Base-by-base conservation (phyloP, 2,797 vertebrate species). In the Anas bernieri region DNA sequence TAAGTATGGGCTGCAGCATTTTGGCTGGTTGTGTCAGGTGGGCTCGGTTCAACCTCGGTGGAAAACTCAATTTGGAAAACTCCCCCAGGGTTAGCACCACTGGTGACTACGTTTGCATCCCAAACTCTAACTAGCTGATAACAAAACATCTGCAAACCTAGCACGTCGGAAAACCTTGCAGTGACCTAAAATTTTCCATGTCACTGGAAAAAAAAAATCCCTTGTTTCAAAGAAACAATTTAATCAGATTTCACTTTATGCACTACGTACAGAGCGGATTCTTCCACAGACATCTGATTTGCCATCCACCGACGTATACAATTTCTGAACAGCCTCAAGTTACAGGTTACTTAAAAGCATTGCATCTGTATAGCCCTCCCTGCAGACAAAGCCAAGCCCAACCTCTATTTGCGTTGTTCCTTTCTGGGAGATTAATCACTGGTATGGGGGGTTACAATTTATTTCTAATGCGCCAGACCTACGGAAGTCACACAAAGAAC, bases 401-500 rank as follows among this genome's bases (percentile, higher is more conserved):
- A 83, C 87, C 80, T 96, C 80, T 94, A 87, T 35, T 68, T 69
- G 43, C 11, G 68, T 11, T 70, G 73, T 86, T 83, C 92, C 59
- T 89, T 94, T 88, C 93, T 67, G 90, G 91, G 94, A 68, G 69
- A 83, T 73, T 92, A 63, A 88, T 93, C 86, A 54, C 75, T 54
- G 80, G 55, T 12, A 46, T 74, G 94, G 94, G 95, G 91, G 68
- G 63, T 80, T 95, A 48, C 48, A 81, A 86, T 56, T 91, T 87
- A 86, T 95, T 93, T 79, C 87, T 90, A 81, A 86, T 35, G 3
- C 35, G 89, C n/a, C 81, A 86, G 83, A 82, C 84, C 90, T 43
- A 94, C 66, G 89, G 46, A 93, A 93, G 74, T 72, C 83, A 93
- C 94, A 92, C 56, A 83, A 93, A 92, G 87, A 87, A 95, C 61